A percentile compares a stretch with the other conserved stretches of the same genome.
These are phyloP conservation scores for Diplolepis rosae DNA, from an alignment of 2,888 invertebrate genomes.

Conservation along the genomic window DNA sequence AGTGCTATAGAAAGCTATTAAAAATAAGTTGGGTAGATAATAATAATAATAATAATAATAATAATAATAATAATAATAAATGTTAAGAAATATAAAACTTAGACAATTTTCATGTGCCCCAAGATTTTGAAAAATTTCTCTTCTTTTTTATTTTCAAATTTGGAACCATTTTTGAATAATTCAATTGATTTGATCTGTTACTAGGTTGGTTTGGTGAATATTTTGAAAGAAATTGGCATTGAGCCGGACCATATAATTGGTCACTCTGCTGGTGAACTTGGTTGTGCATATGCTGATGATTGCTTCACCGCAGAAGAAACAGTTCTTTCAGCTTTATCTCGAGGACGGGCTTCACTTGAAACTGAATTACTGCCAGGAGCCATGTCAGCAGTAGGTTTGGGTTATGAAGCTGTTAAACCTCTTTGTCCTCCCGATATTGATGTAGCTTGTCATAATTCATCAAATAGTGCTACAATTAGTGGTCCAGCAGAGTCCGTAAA, in stretches of 20 bases:
- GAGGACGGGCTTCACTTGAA: constrained; percentile 64
- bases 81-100: too few species aligned
- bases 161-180: not conserved
- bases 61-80: too few species aligned
- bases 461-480: constrained; percentile 90
- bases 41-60: too few species aligned
- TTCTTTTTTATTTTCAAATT: not conserved
- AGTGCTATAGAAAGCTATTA: too few species aligned
- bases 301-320: constrained; percentile 80
- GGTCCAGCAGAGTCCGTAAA: constrained; percentile 84
- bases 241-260: constrained; percentile 85
- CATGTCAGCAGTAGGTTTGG: constrained; percentile 91
- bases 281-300: constrained; percentile 96
- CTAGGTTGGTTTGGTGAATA: constrained; percentile 80
- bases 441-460: constrained; percentile 91
- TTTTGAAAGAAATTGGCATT: constrained; percentile 79
- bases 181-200: not conserved
- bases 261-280: constrained; percentile 95
- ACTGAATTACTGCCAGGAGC: constrained; percentile 78
- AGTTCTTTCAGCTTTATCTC: constrained; percentile 62
- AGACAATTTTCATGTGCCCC: too few species aligned
- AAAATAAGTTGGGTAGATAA: too few species aligned
- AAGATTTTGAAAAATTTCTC: not conserved
- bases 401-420: constrained; percentile 78
- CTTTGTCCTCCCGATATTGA: constrained; percentile 85